Base-by-base conservation (phyloP, 2,797 vertebrate species). In the Lacerta bilineata region DNA sequence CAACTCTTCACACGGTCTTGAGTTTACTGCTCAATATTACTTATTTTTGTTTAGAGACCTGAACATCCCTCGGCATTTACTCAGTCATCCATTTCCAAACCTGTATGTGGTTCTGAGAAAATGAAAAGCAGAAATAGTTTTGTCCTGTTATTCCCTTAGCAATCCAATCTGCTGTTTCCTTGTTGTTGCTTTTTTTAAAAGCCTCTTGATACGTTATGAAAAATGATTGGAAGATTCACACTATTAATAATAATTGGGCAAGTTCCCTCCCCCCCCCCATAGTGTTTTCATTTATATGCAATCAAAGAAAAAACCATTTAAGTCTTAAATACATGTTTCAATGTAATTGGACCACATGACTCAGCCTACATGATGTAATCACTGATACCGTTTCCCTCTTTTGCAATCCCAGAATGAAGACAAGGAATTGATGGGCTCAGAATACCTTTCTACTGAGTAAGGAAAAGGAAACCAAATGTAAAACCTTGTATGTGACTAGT, bases 121-220 rank as follows among this genome's bases (percentile, higher is more conserved):
- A 95, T 90, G 1, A 87, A 90, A 91, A 95, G 11, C 50, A 88
- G 79, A 50, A 83, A 80, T 55, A 59, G 23, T 46, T 87, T 93
- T 87, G 71, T 78, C 36, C 78, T 33, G 39, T 85, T 39, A 69
- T 76, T 46, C 0, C 91, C 72, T 66, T 85, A 88, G 59, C 88
- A 39, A 90, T 68, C 81, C 82, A 89, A 59, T 91, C 91, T 74
- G 87, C 78, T 91, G 50, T 90, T 90, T 74, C 83, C 18, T 80
- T 88, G 76, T 72, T 55, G 50, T 55, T 55, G 50, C 10, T 4
- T 15, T 50, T 50, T 55, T 55, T 4, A 90, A 94, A 93, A 93
- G 20, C 90, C 92, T 43, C 87, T 71, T 78, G 84, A 87, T 75
- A 27, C 18, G 46, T 68, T 66, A 17, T 78, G 18, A 1, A 87